phyloP scores from a whole-genome alignment of 2,888 invertebrate species.

The Peribatodes rhomboidaria region DNA sequence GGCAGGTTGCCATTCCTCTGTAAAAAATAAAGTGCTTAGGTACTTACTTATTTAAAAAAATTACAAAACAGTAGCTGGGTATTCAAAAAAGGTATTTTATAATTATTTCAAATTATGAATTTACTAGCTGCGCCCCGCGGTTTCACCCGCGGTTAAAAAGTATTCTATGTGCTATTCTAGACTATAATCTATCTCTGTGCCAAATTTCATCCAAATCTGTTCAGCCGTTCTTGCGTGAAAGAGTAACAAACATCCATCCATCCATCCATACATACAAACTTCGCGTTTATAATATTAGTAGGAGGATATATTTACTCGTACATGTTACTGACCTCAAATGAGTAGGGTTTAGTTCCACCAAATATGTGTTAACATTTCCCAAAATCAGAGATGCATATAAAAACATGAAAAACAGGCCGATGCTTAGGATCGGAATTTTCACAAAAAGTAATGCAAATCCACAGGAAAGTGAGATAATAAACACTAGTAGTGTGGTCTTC shows the following conservation, averaged over 20 bases:
- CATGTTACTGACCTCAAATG: slow-evolving; percentile 68
- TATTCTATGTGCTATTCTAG: too few relatives aligned
- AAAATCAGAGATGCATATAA: slow-evolving; percentile 70
- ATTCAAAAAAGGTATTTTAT: background rate
- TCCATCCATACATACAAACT: too few relatives aligned
- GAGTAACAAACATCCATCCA: too few relatives aligned
- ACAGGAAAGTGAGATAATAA: slow-evolving; percentile 55
- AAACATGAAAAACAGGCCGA: slow-evolving; percentile 69
- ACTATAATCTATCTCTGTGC: too few relatives aligned
- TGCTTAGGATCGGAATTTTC: slow-evolving; percentile 67
- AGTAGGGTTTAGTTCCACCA: slow-evolving; percentile 77
- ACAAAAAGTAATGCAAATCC: slow-evolving; percentile 66
- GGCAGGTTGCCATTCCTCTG: slow-evolving; percentile 77
- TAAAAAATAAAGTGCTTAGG: slow-evolving; percentile 21
- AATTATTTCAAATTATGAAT: background rate
- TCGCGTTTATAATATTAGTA: too few relatives aligned
- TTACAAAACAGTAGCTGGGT: too few relatives aligned
- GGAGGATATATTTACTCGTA: too few relatives aligned
- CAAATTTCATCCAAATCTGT: too few relatives aligned
- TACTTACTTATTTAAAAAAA: too few relatives aligned
- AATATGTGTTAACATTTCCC: slow-evolving; percentile 73
- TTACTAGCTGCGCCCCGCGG: too few relatives aligned
- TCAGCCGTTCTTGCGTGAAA: too few relatives aligned
- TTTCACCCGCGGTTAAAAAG: too few relatives aligned
- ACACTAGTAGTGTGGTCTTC: slow-evolving; percentile 62